Conservation (phyloP, 1,140 invertebrate species). For the Palaemon carinicauda region DNA sequence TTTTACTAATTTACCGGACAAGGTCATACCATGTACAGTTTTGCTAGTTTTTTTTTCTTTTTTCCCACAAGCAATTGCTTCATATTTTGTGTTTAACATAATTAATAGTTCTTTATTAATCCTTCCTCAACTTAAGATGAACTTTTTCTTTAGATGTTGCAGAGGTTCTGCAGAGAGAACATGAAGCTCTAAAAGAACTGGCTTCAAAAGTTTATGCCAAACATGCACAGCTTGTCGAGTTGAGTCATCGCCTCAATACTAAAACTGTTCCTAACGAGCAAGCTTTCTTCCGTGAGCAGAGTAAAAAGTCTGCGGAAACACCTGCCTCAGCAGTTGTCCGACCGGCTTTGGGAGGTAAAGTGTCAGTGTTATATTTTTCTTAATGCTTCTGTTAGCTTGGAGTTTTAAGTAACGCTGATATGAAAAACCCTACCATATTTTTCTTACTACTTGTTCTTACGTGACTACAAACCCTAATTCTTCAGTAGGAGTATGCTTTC, state of each 20-base stretch:
- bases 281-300: constrained; percentile 24
- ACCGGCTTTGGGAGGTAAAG: constrained; percentile 39
- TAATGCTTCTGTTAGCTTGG: background rate
- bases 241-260: constrained; percentile 28
- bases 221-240: constrained; percentile 35
- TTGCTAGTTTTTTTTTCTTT: too few species aligned
- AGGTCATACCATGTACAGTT: too few species aligned
- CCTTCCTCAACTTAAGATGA: background rate
- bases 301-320: constrained; percentile 19
- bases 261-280: constrained; percentile 26
- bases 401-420: background rate
- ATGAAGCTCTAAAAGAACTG: constrained; percentile 39
- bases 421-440: too few species aligned
- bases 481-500: too few species aligned
- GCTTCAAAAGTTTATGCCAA: constrained; percentile 35
- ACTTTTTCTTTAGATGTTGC: constrained; percentile 5
- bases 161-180: constrained; percentile 40
- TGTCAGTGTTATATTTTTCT: background rate
- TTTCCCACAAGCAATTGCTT: too few species aligned
- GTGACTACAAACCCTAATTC: too few species aligned
- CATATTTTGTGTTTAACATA: background rate
- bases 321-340: constrained; percentile 35
- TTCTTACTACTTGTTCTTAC: too few species aligned
- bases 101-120: background rate
- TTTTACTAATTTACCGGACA: too few species aligned